These are phyloP conservation scores for Trichogramma dendrolimi DNA, from an alignment of 2,888 invertebrate species.

Conservation along the genomic window DNA sequence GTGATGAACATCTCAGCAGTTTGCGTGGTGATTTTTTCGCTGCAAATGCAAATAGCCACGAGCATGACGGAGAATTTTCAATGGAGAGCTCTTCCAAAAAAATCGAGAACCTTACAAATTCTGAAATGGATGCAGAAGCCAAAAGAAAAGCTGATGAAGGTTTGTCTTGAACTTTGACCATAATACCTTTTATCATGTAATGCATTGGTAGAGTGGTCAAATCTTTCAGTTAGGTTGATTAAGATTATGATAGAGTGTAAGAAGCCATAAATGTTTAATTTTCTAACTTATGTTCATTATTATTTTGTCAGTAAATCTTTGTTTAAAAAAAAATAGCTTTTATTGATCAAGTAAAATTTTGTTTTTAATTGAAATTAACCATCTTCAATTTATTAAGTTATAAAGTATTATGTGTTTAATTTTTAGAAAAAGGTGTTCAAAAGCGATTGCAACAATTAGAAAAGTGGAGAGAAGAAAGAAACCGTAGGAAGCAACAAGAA, in stretches of 20 bases:
- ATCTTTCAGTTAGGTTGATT: too few species aligned
- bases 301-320: not conserved
- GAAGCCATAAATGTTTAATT: too few species aligned
- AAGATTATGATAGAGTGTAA: too few species aligned
- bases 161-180: slow-evolving; percentile 1
- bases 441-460: slow-evolving; percentile 28
- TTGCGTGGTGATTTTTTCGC: not conserved
- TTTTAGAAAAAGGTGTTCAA: slow-evolving; percentile 7
- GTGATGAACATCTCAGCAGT: slow-evolving; percentile 13
- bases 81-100: not conserved
- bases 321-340: not conserved
- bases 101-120: not conserved
- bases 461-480: slow-evolving; percentile 39
- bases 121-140: not conserved
- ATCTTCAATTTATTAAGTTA: too few species aligned
- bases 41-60: not conserved
- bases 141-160: slow-evolving; percentile 8
- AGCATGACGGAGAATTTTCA: not conserved
- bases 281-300: not conserved
- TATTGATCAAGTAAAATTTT: not conserved
- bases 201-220: too few species aligned
- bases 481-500: slow-evolving; percentile 32
- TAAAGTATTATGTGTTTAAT: too few species aligned
- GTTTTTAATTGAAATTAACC: too few species aligned
- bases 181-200: too few species aligned